These are phyloP conservation scores for Pammene fasciana DNA, from an alignment of 2,888 invertebrate genomes.

Conservation along the genomic window DNA sequence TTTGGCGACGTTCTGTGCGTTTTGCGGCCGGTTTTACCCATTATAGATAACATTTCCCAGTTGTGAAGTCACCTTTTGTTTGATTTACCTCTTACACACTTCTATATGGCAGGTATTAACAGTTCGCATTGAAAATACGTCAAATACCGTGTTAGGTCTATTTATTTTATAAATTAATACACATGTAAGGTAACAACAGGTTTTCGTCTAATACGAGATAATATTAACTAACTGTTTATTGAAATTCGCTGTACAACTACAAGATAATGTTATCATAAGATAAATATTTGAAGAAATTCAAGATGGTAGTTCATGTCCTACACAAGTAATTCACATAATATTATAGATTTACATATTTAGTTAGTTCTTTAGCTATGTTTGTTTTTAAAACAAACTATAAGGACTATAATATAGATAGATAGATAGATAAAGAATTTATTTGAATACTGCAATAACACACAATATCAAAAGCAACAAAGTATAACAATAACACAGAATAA, in stretches of 20 bases:
- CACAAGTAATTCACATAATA: too few relatives aligned
- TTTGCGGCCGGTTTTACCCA: conserved; percentile 42
- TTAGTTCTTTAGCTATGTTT: conserved; percentile 9
- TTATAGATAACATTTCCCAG: not conserved
- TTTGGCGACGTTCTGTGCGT: conserved; percentile 38
- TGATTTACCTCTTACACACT: conserved; percentile 13
- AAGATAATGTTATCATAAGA: conserved; percentile 20
- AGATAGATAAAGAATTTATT: too few relatives aligned
- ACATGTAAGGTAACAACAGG: too few relatives aligned
- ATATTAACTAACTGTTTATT: conserved; percentile 1
- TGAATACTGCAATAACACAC: too few relatives aligned
- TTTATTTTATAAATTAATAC: conserved; percentile 11
- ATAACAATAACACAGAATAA: too few relatives aligned
- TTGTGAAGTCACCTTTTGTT: conserved; percentile 27
- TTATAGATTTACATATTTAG: not conserved
- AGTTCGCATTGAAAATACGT: not conserved
- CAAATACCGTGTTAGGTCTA: not conserved
- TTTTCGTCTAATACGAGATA: not conserved
- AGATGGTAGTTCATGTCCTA: too few relatives aligned
- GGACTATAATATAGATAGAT: too few relatives aligned
- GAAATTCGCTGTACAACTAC: not conserved
- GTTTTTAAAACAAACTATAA: not conserved
- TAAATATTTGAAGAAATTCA: conserved; percentile 15
- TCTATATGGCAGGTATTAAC: conserved; percentile 22
- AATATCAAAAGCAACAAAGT: too few relatives aligned